A percentile compares a stretch with the other conserved stretches of the same genome.
Conservation (phyloP, 2,797 vertebrate genomes). For the Notamacropus eugenii region DNA sequence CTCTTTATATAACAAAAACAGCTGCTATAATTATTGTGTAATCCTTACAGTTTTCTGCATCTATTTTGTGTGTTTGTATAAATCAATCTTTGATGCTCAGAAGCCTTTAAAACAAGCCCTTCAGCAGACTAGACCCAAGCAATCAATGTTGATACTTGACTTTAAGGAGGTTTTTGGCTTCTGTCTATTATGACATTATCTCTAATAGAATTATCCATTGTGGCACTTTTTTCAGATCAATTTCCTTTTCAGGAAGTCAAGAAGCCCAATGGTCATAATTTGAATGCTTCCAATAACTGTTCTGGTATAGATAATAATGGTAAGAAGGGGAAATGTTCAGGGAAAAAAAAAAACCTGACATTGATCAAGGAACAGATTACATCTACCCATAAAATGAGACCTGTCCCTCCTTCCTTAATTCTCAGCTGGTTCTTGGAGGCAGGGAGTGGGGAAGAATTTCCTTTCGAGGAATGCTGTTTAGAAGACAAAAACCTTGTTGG, state of each 20-base stretch:
- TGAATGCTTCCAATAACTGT: slow-evolving; percentile 22
- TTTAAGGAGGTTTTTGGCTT: neutral
- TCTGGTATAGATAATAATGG: neutral
- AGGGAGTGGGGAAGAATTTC: neutral
- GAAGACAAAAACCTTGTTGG: neutral
- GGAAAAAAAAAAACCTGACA: neutral
- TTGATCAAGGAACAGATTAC: neutral
- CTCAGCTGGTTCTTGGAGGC: neutral
- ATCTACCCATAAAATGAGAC: neutral
- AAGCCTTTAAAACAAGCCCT: neutral
- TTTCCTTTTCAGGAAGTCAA: slow-evolving; percentile 13
- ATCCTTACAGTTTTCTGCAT: slow-evolving; percentile 47
- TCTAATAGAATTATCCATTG: neutral
- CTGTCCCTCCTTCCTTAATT: neutral
- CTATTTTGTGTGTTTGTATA: slow-evolving; percentile 34
- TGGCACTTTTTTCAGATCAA: neutral
- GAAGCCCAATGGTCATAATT: slow-evolving; percentile 10
- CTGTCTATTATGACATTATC: neutral
- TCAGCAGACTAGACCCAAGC: neutral
- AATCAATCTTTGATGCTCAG: neutral
- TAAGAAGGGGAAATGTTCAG: neutral
- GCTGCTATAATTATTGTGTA: slow-evolving; percentile 63
- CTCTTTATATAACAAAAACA: slow-evolving; percentile 40
- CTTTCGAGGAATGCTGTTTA: neutral
- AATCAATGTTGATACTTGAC: neutral